A percentile compares a stretch with the other conserved stretches of the same genome.
phyloP scores from a whole-genome alignment of 2,797 vertebrate genomes.

The Pelobates cultripes region DNA sequence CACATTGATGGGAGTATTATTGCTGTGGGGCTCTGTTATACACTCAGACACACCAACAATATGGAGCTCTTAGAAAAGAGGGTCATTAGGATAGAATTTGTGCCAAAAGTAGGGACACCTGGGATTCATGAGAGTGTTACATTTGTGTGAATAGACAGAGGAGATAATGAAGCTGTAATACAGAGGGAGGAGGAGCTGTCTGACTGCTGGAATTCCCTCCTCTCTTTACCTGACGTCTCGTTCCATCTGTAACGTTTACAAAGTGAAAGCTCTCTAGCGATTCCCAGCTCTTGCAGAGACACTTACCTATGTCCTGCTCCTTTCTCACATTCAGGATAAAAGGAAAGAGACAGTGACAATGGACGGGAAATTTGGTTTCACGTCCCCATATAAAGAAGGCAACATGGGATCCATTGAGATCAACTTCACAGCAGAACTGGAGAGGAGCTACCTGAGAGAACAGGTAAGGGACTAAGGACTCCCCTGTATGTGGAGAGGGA shows the following conservation, averaged over 20 bases:
- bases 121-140: too few species aligned
- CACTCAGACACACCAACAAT: too few species aligned
- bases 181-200: too few species aligned
- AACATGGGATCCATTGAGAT: conserved; percentile 2
- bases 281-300: not conserved
- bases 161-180: too few species aligned
- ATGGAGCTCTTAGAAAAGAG: too few species aligned
- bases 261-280: conserved; percentile 17
- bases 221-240: conserved; percentile 8
- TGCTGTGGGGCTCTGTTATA: too few species aligned
- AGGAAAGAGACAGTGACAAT: not conserved
- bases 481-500: too few species aligned
- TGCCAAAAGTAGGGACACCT: too few species aligned
- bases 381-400: not conserved
- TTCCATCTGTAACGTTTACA: not conserved
- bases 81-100: too few species aligned
- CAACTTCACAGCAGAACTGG: not conserved
- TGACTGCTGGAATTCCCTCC: too few species aligned
- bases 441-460: not conserved
- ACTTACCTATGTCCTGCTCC: not conserved
- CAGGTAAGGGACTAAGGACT: not conserved
- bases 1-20: too few species aligned
- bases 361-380: not conserved
- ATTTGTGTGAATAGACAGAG: too few species aligned
- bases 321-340: not conserved